phyloP scores from a whole-genome alignment of 2,888 invertebrate genomes.

The Eupithecia pulchellata region DNA sequence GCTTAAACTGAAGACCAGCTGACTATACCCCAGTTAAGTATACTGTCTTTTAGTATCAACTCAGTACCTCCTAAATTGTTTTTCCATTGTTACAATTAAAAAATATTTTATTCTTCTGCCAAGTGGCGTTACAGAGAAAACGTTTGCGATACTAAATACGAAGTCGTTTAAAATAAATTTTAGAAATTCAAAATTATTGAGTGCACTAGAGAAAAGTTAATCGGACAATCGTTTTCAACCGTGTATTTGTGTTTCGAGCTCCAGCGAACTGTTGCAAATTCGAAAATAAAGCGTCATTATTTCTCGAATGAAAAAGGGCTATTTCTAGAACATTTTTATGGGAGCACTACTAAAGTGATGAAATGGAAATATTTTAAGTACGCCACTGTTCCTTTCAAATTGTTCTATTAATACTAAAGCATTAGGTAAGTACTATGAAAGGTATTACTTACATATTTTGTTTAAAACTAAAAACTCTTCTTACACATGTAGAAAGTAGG shows the following conservation, averaged over 20 bases:
- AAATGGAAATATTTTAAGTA: background rate
- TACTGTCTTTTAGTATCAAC: too few relatives aligned
- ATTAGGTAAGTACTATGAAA: background rate
- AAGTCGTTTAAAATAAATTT: background rate
- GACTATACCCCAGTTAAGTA: too few relatives aligned
- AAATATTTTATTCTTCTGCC: background rate
- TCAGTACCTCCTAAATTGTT: too few relatives aligned
- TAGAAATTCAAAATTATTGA: background rate
- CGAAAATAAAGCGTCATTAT: constrained; percentile 38
- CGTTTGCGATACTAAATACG: background rate
- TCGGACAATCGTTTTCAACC: background rate
- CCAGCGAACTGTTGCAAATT: constrained; percentile 36
- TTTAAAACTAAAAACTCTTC: background rate
- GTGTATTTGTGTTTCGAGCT: constrained; percentile 15
- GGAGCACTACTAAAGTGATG: background rate
- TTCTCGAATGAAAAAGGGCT: constrained; percentile 29
- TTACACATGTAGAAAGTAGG: too few relatives aligned
- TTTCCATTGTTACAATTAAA: background rate
- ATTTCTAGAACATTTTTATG: constrained; percentile 18
- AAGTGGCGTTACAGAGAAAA: background rate
- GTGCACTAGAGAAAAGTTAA: background rate
- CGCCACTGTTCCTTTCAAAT: background rate
- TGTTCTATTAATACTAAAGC: too few relatives aligned
- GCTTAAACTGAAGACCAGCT: too few relatives aligned
- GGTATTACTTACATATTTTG: background rate